phyloP scores from a whole-genome alignment of 2,797 vertebrate genomes.

The Sebastes dallii region DNA sequence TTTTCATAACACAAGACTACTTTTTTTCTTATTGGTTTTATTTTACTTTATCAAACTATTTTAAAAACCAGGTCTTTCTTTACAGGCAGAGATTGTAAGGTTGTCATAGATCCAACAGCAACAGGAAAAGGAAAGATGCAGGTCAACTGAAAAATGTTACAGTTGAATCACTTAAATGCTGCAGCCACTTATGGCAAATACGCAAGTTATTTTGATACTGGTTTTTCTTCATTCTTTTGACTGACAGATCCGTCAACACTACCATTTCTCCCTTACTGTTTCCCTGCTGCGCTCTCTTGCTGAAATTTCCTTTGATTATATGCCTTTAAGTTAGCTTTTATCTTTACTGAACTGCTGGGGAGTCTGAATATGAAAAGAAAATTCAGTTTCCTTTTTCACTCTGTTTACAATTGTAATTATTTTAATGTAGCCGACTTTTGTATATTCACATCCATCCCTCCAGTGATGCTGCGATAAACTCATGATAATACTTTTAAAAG shows the following conservation, averaged over 20 bases:
- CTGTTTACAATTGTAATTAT: conserved; percentile 47
- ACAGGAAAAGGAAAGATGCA: background rate
- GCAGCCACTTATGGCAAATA: conserved; percentile 38
- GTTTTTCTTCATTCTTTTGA: conserved; percentile 48
- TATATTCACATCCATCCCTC: conserved; percentile 20
- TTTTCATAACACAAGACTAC: too few relatives aligned
- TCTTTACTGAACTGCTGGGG: conserved; percentile 37
- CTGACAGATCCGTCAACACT: conserved; percentile 71
- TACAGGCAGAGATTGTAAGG: background rate
- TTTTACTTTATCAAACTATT: background rate
- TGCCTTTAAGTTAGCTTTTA: conserved; percentile 53
- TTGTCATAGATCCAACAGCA: conserved; percentile 1
- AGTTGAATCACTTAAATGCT: conserved; percentile 38
- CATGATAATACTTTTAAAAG: background rate
- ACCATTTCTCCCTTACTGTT: conserved; percentile 51
- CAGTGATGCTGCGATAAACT: conserved; percentile 13
- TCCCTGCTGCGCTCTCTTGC: conserved; percentile 56
- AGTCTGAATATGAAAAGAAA: conserved; percentile 16
- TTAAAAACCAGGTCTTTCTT: background rate
- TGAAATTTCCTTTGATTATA: conserved; percentile 66
- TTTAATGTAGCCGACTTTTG: conserved; percentile 28
- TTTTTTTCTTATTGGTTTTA: background rate
- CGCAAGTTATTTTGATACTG: conserved; percentile 56
- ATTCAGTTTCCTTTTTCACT: conserved; percentile 6
- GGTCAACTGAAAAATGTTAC: conserved; percentile 28